These are phyloP conservation scores for Eriosoma lanigerum DNA, from an alignment of 1,140 invertebrate species.

Conservation along the genomic window DNA sequence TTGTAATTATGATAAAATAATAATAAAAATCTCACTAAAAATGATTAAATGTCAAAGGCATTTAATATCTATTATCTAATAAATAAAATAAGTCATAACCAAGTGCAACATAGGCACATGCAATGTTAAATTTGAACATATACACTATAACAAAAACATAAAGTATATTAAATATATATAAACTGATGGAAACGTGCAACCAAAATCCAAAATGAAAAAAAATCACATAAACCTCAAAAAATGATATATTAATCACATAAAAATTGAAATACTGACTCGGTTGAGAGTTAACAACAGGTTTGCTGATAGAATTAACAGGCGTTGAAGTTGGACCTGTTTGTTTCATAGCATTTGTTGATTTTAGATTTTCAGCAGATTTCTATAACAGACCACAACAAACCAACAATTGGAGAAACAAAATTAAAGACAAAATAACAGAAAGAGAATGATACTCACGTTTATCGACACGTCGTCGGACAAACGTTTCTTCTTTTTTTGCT, in stretches of 20 bases:
- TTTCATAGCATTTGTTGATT: conserved; percentile 44
- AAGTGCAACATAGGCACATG: neutral
- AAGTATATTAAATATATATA: neutral
- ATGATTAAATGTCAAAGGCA: neutral
- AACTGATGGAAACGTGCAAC: neutral
- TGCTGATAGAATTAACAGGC: conserved; percentile 45
- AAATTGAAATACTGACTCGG: conserved; percentile 42
- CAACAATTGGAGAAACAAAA: conserved; percentile 38
- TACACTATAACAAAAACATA: neutral
- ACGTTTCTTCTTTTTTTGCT: conserved; percentile 52
- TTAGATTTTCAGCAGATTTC: conserved; percentile 44
- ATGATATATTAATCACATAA: neutral
- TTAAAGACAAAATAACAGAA: neutral
- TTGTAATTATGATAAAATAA: neutral
- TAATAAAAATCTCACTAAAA: neutral
- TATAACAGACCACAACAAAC: conserved; percentile 39
- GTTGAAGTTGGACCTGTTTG: conserved; percentile 33
- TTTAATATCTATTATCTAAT: neutral
- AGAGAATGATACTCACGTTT: conserved; percentile 48
- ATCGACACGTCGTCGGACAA: conserved; percentile 50
- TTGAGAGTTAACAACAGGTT: conserved; percentile 37
- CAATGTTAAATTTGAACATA: neutral
- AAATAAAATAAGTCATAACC: neutral
- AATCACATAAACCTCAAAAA: neutral
- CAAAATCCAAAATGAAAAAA: conserved; percentile 21